Evolutionary conservation across 2,797 vertebrate genomes (phyloP).

Genomic region (Agapornis canus): DNA sequence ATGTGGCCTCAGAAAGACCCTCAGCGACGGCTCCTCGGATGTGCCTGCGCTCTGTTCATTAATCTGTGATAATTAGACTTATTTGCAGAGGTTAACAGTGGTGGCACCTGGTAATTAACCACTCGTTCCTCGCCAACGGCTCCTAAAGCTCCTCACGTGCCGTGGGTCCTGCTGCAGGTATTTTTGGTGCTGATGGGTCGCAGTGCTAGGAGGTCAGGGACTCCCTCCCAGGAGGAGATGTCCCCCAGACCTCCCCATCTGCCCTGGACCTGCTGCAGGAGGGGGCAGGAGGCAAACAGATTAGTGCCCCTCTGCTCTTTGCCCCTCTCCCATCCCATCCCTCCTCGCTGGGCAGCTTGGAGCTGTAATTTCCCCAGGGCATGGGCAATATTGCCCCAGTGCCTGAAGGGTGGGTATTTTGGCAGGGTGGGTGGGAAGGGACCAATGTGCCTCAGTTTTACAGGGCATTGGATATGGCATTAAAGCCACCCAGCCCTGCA

Average conservation of each 20-base stretch:
- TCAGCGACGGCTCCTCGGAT: constrained; percentile 63
- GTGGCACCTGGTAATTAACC: constrained; percentile 78
- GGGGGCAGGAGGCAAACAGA: background rate
- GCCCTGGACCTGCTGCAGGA: background rate
- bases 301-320: background rate
- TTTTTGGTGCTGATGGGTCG: background rate
- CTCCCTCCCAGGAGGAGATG: fast-evolving
- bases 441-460: background rate
- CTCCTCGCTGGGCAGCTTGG: fast-evolving
- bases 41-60: constrained; percentile 78
- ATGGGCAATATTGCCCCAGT: background rate
- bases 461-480: background rate
- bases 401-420: background rate
- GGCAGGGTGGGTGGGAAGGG: background rate
- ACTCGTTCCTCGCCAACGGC: constrained; percentile 41
- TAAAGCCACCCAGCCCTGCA: background rate
- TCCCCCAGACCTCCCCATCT: background rate
- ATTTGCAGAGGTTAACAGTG: constrained; percentile 87
- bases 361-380: background rate
- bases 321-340: background rate
- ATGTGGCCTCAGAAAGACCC: constrained; percentile 66
- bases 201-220: background rate
- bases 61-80: constrained; percentile 93
- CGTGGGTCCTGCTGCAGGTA: background rate
- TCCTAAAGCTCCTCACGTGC: constrained; percentile 51